Conservation (phyloP, 2,113 vertebrate species). For the Tetrao urogallus region DNA sequence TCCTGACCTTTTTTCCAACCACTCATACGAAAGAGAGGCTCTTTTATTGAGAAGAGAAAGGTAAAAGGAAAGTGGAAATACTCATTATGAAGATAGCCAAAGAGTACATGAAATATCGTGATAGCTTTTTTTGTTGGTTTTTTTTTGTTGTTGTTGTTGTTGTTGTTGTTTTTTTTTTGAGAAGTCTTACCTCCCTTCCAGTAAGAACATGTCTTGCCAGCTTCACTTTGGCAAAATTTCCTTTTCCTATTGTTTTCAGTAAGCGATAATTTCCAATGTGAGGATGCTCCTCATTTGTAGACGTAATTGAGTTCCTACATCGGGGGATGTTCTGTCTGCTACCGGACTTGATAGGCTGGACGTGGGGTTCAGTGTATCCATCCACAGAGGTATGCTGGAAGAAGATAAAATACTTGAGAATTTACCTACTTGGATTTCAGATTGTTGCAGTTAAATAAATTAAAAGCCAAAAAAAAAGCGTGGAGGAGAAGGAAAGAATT, state of each 20-base stretch:
- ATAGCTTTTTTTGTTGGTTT: neutral
- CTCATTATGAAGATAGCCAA: neutral
- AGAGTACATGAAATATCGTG: neutral
- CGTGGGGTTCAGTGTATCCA: slow-evolving; percentile 86
- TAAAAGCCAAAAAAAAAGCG: neutral
- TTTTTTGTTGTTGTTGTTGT: neutral
- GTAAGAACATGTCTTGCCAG: slow-evolving; percentile 93
- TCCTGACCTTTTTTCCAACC: neutral
- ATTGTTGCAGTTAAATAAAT: neutral
- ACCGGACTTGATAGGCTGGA: slow-evolving; percentile 88
- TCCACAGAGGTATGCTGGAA: slow-evolving; percentile 92
- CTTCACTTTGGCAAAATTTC: slow-evolving; percentile 97
- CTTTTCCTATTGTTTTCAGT: slow-evolving; percentile 96
- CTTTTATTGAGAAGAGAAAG: neutral
- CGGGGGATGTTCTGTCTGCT: slow-evolving; percentile 93
- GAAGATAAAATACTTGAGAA: neutral
- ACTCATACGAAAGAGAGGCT: neutral
- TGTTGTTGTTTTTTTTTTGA: no score
- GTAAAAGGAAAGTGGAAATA: neutral
- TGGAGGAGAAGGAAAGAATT: neutral
- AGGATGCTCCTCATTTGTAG: slow-evolving; percentile 88
- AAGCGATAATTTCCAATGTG: slow-evolving; percentile 95
- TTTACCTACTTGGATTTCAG: neutral
- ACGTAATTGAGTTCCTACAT: slow-evolving; percentile 92
- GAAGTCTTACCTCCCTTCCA: slow-evolving; percentile 90